phyloP scores from a whole-genome alignment of 2,888 invertebrate genomes.

The Lymantria monacha region DNA sequence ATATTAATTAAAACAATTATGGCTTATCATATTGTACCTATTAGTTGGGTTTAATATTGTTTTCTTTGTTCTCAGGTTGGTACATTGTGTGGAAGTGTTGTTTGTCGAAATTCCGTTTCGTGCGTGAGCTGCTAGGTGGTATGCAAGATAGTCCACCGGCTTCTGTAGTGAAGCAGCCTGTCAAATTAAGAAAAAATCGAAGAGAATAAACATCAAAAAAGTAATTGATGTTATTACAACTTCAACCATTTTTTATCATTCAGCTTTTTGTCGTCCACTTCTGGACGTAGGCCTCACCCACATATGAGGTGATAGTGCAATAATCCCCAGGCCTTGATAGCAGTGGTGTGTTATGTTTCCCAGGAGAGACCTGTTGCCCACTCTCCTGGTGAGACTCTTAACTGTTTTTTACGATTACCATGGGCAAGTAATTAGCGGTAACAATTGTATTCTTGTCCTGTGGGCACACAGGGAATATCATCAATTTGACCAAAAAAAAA shows the following conservation, averaged over 20 bases:
- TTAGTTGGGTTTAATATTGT: constrained; percentile 1
- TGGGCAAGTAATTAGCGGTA: too few relatives aligned
- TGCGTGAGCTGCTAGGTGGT: constrained; percentile 91
- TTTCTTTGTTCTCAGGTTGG: constrained; percentile 88
- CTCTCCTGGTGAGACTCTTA: too few relatives aligned
- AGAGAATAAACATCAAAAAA: constrained; percentile 50
- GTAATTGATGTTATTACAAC: background rate
- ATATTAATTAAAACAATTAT: background rate
- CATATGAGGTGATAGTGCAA: too few relatives aligned
- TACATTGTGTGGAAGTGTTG: constrained; percentile 95
- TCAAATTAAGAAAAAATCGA: constrained; percentile 59
- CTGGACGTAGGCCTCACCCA: background rate
- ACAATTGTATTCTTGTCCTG: too few relatives aligned
- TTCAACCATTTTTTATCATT: background rate
- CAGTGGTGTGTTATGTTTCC: too few relatives aligned
- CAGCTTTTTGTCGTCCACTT: too few relatives aligned
- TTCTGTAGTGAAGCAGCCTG: constrained; percentile 82
- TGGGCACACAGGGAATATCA: too few relatives aligned
- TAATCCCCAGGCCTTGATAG: too few relatives aligned
- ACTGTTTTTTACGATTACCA: too few relatives aligned
- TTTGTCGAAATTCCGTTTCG: constrained; percentile 92
- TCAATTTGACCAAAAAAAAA: too few relatives aligned
- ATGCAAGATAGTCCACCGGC: constrained; percentile 85
- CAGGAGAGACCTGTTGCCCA: too few relatives aligned
- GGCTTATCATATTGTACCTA: background rate